Conservation (phyloP, 2,888 invertebrate genomes). For the Pammene aurita region DNA sequence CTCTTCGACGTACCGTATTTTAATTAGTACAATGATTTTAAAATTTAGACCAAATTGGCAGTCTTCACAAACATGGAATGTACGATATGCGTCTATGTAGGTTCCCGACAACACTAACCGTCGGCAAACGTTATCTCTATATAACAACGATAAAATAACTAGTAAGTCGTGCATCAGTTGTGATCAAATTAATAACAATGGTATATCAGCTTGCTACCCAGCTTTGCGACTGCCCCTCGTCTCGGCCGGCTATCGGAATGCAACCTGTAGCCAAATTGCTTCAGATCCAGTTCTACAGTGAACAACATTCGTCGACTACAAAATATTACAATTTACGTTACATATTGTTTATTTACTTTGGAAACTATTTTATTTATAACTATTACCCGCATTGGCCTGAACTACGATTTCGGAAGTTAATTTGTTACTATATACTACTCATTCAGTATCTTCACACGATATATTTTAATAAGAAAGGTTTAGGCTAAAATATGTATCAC, state of each 20-base stretch:
- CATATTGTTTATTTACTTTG: constrained; percentile 44
- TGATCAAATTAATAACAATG: constrained; percentile 69
- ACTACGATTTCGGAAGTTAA: constrained; percentile 34
- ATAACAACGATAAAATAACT: constrained; percentile 80
- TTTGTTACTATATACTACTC: constrained; percentile 13
- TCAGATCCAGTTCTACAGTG: constrained; percentile 55
- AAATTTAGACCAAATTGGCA: constrained; percentile 84
- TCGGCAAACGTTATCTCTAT: constrained; percentile 77
- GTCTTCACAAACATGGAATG: constrained; percentile 84
- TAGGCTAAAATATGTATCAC: constrained; percentile 31
- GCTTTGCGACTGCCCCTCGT: constrained; percentile 54
- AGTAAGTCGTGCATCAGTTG: constrained; percentile 62
- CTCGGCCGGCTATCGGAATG: constrained; percentile 64
- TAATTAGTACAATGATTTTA: constrained; percentile 78
- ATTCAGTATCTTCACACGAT: constrained; percentile 31
- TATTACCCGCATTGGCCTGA: constrained; percentile 41
- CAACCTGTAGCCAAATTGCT: constrained; percentile 59
- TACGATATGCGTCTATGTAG: constrained; percentile 83
- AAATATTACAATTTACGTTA: constrained; percentile 43
- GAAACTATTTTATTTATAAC: constrained; percentile 44
- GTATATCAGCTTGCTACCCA: constrained; percentile 50
- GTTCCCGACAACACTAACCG: constrained; percentile 80
- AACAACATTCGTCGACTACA: constrained; percentile 47
- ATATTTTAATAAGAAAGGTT: constrained; percentile 34
- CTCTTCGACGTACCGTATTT: constrained; percentile 80